Evolutionary conservation across 2,888 invertebrate species (phyloP).

Genomic region (Antheraea yamamai): DNA sequence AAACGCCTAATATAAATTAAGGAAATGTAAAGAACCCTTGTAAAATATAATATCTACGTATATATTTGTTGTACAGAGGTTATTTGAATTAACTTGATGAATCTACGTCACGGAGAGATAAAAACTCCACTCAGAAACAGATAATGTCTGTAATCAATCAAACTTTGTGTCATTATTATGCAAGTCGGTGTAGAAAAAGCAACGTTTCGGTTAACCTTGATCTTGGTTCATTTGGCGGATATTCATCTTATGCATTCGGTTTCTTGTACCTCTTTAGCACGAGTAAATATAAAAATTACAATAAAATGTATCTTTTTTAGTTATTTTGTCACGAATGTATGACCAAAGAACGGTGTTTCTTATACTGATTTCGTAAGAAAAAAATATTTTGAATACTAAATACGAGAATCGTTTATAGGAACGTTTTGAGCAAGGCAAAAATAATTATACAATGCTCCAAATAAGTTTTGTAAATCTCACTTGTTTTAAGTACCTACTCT

Average conservation of each 20-base stretch:
- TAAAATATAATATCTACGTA: neutral
- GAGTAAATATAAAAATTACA: too few species aligned
- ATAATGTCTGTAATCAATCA: constrained; percentile 31
- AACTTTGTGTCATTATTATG: constrained; percentile 31
- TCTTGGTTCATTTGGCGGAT: constrained; percentile 31
- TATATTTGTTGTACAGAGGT: neutral
- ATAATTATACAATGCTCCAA: neutral
- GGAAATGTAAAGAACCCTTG: neutral
- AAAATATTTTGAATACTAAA: neutral
- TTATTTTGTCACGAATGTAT: neutral
- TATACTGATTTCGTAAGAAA: neutral
- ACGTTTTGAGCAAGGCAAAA: neutral
- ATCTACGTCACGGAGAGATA: constrained; percentile 10
- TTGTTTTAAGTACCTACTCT: neutral
- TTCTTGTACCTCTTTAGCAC: neutral
- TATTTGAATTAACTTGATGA: neutral
- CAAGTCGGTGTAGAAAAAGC: constrained; percentile 25
- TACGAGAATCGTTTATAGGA: neutral
- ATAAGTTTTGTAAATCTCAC: neutral
- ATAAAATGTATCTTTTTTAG: neutral
- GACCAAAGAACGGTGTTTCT: neutral
- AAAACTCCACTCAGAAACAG: constrained; percentile 19
- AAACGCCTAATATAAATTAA: neutral
- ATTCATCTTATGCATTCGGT: neutral
- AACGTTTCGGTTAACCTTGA: constrained; percentile 37